Evolutionary conservation across 30 jellyfish, hydroid and myxozoan genomes (phyloP), one percentile per base, ranked within the genome.

Genomic region (Aurelia aurita): DNA sequence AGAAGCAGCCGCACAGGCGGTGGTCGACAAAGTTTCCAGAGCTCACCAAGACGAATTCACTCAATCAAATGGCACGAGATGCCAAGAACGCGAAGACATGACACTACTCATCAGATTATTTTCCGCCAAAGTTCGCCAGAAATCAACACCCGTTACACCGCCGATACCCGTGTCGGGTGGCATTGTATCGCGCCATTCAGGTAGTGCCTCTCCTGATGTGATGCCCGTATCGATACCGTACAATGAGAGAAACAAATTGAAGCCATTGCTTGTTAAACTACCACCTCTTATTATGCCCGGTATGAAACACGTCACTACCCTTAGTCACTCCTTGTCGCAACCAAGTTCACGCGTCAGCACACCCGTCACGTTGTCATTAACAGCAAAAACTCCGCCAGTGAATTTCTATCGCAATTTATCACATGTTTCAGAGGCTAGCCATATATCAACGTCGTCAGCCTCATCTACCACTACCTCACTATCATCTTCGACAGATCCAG

Each of bases 31-130:
- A 68, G 66, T 95, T 9, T 95, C 98, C 80, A 96, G 93, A 18
- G 89, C 87, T 57, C 99, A 95, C 71, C 88, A 78, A 69, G 97
- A 85, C 26, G 85, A 89, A 58, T 95, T 70, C 57, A 77, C 49
- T 21, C 77, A 72, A 16, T 74, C 97, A 6, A 78, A 86, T 46
- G 95, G 95, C 16, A 20, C 44, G 26, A 39, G 23, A 18, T 95
- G 99, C 66, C 80, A 67, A 10, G 93, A 79, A 45, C 90, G 99
- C 20, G 99, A 95, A 51, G 99, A 95, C 84, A 95, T 95, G 98
- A 95, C 99, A 8, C 86, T 95, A 47, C 72, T 95, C 47, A 62
- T 95, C n/a, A 86, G 97, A 19, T 90, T 95, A 45, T 95, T 95
- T 69, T 86, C 88, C 32, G 95, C 95, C 53, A 84, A 72, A 21